phyloP scores from a whole-genome alignment of 2,888 invertebrate species.

The Clusia tigrina region DNA sequence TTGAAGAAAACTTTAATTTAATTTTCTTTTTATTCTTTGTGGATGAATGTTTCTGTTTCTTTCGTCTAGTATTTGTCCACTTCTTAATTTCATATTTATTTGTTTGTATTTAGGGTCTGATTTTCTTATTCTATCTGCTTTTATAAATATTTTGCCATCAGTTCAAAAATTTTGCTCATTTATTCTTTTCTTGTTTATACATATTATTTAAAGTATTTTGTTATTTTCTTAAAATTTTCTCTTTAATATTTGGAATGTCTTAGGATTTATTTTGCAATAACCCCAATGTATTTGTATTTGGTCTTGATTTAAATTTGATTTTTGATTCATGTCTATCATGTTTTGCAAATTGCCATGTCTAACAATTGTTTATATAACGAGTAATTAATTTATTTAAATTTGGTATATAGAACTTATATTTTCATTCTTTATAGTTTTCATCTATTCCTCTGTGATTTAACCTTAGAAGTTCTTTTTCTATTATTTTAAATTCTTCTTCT shows the following conservation, averaged over 20 bases:
- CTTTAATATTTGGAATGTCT: neutral
- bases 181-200: neutral
- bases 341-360: neutral
- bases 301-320: conserved; percentile 13
- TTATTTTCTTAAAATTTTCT: neutral
- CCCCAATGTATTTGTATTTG: conserved; percentile 10
- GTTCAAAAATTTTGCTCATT: conserved; percentile 4
- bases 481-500: no score
- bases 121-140: conserved; percentile 13
- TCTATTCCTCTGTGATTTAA: no score
- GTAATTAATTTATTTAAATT: no score
- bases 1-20: neutral
- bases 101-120: conserved; percentile 14
- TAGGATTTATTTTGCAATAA: neutral
- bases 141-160: neutral
- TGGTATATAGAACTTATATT: neutral
- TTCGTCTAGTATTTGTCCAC: neutral
- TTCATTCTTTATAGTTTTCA: no score
- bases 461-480: no score
- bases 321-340: neutral
- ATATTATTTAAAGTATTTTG: conserved; percentile 11
- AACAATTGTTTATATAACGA: neutral
- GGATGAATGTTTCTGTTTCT: neutral
- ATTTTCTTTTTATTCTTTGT: neutral
- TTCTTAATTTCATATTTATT: conserved; percentile 15